A percentile compares a stretch with the other conserved stretches of the same genome.
phyloP scores from a whole-genome alignment of 2,888 invertebrate genomes.

The Capitulum mitella region DNA sequence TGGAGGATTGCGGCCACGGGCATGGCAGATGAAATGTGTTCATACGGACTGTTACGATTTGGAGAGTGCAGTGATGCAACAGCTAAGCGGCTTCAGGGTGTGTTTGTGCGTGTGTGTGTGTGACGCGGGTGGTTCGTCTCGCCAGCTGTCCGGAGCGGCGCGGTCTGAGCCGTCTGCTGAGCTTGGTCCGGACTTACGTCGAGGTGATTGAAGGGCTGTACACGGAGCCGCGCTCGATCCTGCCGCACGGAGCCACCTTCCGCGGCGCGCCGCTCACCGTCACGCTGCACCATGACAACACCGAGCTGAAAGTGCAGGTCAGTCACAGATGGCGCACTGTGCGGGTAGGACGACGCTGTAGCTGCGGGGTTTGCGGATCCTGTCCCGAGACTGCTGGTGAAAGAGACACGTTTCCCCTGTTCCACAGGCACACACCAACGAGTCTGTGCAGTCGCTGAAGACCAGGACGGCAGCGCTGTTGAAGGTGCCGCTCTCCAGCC shows the following conservation, averaged over 20 bases:
- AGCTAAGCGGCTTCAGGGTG: too few species aligned
- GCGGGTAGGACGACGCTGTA: too few species aligned
- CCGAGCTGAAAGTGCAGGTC: constrained; percentile 40
- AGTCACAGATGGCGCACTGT: too few species aligned
- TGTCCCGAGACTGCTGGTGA: too few species aligned
- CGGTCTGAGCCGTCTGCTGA: constrained; percentile 46
- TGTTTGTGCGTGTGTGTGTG: too few species aligned
- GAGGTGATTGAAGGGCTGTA: constrained; percentile 46
- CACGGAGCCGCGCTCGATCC: constrained; percentile 43
- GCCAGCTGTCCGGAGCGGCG: constrained; percentile 42
- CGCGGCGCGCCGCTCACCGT: constrained; percentile 45
- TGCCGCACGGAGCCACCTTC: constrained; percentile 48
- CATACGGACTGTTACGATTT: too few species aligned
- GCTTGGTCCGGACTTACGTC: constrained; percentile 47
- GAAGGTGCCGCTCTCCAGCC: constrained; percentile 74
- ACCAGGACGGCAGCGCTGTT: constrained; percentile 43
- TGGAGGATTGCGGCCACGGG: too few species aligned
- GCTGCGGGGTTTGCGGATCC: too few species aligned
- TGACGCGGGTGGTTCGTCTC: too few species aligned
- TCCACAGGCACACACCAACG: constrained; percentile 89
- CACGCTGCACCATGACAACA: constrained; percentile 43
- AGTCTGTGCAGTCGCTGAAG: constrained; percentile 48
- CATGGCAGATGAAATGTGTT: too few species aligned
- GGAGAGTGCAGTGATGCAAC: too few species aligned
- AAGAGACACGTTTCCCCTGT: too few species aligned